Base-by-base conservation (phyloP, 2,113 vertebrate species). In the Haemorhous mexicanus region DNA sequence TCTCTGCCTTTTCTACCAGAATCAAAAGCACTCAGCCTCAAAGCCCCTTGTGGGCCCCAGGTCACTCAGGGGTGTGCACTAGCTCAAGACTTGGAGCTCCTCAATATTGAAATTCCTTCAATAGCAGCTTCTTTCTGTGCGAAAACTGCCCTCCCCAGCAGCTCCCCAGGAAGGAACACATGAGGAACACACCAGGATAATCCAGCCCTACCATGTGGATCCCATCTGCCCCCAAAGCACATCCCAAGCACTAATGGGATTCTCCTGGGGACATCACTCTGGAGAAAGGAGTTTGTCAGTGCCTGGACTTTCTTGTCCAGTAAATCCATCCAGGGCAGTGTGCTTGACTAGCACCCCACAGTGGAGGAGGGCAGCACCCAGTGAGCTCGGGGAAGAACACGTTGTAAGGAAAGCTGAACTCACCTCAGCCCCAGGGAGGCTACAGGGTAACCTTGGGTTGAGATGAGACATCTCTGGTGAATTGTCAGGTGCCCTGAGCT, bases 101-200 rank as follows among this genome's bases (percentile, higher is more conserved):
- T 80, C 47, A 10, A n/a, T 35, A 52, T 43, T 75, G 16, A 7
- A 62, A 82, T 44, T 75, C 52, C 70, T 80, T n/a, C 53, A n/a
- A 37, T 0, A 73, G 39, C 58, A 72, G 74, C 26, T 70, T 64
- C 35, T 18, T 43, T 18, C 75, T 32, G 35, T 32, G 22, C 83
- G 35, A 35, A 49, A 64, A 21, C 27, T 26, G 41, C 28, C 16
- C 32, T 69, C 30, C 21, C 5, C 10, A 15, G 11, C 26, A 14
- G 37, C 18, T 35, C 49, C 62, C 74, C 11, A 21, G 39, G 59
- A 59, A 62, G 63, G 33, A 41, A 41, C 10, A 10, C 70, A 43
- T 2, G 44, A 7, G 35, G n/a, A 52, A 56, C 64, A 61, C 6
- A 20, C 0, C 0, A 16, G 1, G 3, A 35, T 7, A 30, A 53